Evolutionary conservation across 2,888 invertebrate genomes (phyloP).

Genomic region (Lepidochitona cinerea): DNA sequence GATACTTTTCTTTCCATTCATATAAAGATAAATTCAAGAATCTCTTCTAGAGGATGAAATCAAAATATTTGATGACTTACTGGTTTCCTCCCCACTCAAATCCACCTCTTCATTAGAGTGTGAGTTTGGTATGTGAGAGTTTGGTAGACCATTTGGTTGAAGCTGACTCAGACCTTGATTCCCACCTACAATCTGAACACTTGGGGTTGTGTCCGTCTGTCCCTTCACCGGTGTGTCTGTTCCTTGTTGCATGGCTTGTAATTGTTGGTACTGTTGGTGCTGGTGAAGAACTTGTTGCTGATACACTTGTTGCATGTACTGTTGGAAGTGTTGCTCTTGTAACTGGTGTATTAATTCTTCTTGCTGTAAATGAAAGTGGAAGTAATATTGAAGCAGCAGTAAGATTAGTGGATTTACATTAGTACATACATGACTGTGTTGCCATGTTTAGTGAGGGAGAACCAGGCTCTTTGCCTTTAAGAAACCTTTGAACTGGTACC

Average conservation of each 20-base stretch:
- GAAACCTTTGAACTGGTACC: too few relatives aligned
- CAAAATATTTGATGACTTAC: too few relatives aligned
- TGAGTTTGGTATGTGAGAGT: background rate
- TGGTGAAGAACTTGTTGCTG: conserved; percentile 70
- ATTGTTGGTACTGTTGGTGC: conserved; percentile 73
- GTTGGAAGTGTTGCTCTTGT: conserved; percentile 99
- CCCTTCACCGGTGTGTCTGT: background rate
- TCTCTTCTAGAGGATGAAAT: too few relatives aligned
- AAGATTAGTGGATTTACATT: too few relatives aligned
- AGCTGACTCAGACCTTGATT: background rate
- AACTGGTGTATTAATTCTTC: conserved; percentile 92
- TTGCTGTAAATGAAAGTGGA: conserved; percentile 78
- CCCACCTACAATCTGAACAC: background rate
- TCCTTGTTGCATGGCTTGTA: conserved; percentile 39
- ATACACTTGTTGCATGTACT: conserved; percentile 96
- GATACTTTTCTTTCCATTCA: too few relatives aligned
- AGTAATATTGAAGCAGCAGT: background rate
- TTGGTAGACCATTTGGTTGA: background rate
- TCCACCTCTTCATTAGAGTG: background rate
- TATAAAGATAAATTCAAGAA: too few relatives aligned
- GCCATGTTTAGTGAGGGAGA: too few relatives aligned
- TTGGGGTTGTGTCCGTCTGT: background rate
- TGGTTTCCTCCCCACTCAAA: background rate
- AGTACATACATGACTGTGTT: too few relatives aligned
- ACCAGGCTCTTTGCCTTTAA: too few relatives aligned